Base-by-base conservation (phyloP, 1,140 invertebrate species). In the Brachionus rotundiformis region DNA sequence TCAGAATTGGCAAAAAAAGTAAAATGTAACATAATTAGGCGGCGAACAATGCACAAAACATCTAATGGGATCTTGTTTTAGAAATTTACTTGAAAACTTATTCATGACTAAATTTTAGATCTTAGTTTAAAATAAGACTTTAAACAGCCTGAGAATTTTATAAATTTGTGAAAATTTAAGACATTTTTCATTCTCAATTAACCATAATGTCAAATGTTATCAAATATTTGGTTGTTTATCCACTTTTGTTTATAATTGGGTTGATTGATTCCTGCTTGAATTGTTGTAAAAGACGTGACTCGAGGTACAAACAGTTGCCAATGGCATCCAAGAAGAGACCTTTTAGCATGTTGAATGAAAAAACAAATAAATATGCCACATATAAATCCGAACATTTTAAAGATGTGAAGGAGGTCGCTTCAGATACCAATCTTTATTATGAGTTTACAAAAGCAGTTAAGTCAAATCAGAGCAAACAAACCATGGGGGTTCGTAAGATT, bases 401-500 rank as follows among this genome's bases (percentile, higher is more conserved):
- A 41, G 41, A 33, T n/a, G 49, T 16, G 1, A 19, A 2, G 13
- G 36, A 59, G 0, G 13, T 39, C n/a, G 41, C 29, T 79, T 13
- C 76, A 1, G 33, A 63, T 19, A n/a, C n/a, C 10, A 79, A 79
- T 41, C 31, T 79, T 19, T 79, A 59, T 16, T 13, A 16, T 16
- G 27, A 33, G 13, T 79, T 79, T 79, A n/a, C 16, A 7, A 39
- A 63, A 39, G 44, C 76, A 5, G 76, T 39, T 23, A 25, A 19
- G 1, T 59, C 31, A n/a, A 6, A 25, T 68, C 59, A 23, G 16
- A 23, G 63, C 23, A 49, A n/a, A 31, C 31, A 65, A 27, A 81
- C 79, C n/a, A 44, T 81, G 59, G 79, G 79, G 27, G 54, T 81
- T 1, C 90, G 97, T 61, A 91, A 95, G 84, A 92, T 98, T 71